Evolutionary conservation across 2,888 invertebrate genomes (phyloP).

Genomic region (Diabrotica balteata): DNA sequence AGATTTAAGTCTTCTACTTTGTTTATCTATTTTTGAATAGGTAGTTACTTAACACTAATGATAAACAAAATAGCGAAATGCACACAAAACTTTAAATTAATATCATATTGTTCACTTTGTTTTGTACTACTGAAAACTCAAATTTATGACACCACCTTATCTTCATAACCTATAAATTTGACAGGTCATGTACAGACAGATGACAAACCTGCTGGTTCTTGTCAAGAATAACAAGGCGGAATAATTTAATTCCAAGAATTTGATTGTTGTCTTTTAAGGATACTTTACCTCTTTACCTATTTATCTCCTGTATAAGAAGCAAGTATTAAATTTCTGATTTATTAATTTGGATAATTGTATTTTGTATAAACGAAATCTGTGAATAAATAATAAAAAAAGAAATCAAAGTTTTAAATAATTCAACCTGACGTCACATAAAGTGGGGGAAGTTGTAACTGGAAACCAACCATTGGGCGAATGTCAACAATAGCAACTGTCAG

Average conservation of each 20-base stretch:
- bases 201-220: constrained; percentile 7
- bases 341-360: too few relatives aligned
- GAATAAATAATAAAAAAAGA: background rate
- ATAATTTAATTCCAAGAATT: too few relatives aligned
- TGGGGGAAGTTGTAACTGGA: too few relatives aligned
- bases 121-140: constrained; percentile 29
- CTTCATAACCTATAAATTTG: constrained; percentile 38
- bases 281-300: too few relatives aligned
- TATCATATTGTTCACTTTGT: constrained; percentile 32
- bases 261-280: too few relatives aligned
- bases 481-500: background rate
- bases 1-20: constrained; percentile 1
- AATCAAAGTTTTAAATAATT: too few relatives aligned
- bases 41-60: constrained; percentile 17
- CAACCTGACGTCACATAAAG: too few relatives aligned
- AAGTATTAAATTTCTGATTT: too few relatives aligned
- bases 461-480: too few relatives aligned
- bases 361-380: too few relatives aligned
- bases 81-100: constrained; percentile 24
- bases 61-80: constrained; percentile 16
- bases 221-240: background rate
- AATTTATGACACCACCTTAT: constrained; percentile 35
- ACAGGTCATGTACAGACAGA: constrained; percentile 12
- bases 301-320: too few relatives aligned
- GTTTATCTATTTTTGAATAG: constrained; percentile 7